Conservation (phyloP, 2,797 vertebrate genomes). For the Phoebastria nigripes region DNA sequence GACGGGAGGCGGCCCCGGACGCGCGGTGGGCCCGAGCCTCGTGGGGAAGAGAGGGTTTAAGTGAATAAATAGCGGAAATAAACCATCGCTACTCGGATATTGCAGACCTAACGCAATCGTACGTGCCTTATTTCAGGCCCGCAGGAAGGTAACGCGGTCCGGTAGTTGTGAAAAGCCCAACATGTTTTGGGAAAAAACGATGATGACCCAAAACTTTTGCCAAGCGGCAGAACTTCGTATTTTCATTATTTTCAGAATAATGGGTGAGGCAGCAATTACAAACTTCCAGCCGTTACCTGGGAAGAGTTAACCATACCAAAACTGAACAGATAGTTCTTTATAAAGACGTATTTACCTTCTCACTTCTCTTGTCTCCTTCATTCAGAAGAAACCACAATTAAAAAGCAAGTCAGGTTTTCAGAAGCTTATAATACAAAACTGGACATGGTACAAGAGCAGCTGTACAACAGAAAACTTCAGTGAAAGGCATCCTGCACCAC, state of each 20-base stretch:
- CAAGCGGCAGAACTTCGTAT: rapidly evolving
- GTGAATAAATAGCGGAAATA: rapidly evolving
- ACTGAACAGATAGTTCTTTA: rapidly evolving
- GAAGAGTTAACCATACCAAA: not conserved
- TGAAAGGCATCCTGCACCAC: rapidly evolving
- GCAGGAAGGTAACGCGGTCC: rapidly evolving
- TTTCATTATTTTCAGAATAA: not conserved
- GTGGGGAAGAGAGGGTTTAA: not conserved
- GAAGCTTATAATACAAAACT: rapidly evolving
- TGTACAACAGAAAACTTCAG: rapidly evolving
- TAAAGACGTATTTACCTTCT: rapidly evolving
- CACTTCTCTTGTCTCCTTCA: rapidly evolving
- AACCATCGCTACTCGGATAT: rapidly evolving
- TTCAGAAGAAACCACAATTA: not conserved
- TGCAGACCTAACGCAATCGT: rapidly evolving
- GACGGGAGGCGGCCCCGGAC: not conserved
- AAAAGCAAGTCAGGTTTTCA: not conserved
- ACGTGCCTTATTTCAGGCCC: rapidly evolving
- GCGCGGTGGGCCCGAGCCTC: not conserved
- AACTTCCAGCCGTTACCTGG: rapidly evolving
- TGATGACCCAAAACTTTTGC: not conserved
- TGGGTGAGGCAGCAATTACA: rapidly evolving
- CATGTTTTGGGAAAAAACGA: rapidly evolving
- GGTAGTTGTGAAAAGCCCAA: rapidly evolving
- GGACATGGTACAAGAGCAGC: not conserved